phyloP scores from a whole-genome alignment of 1,140 invertebrate species.

The Dreissena rostriformis region DNA sequence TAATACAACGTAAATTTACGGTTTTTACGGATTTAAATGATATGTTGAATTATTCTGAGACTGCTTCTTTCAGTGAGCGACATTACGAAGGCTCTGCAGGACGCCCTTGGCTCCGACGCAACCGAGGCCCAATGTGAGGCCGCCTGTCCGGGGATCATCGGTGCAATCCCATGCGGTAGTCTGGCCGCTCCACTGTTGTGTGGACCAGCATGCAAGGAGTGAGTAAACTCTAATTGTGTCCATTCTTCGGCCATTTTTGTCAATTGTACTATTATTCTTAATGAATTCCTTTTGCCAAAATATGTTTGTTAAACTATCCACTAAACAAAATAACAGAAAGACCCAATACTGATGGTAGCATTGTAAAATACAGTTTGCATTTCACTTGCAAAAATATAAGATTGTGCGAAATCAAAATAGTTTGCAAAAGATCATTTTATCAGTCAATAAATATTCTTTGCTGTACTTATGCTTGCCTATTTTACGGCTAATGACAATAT shows the following conservation, averaged over 20 bases:
- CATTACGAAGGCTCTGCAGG: neutral
- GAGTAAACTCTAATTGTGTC: neutral
- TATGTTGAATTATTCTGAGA: neutral
- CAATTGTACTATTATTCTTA: neutral
- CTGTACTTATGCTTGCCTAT: too few species aligned
- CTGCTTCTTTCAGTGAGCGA: too few species aligned
- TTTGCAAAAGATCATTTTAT: too few species aligned
- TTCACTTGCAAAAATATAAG: too few species aligned
- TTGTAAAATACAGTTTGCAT: too few species aligned
- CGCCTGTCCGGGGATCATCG: neutral
- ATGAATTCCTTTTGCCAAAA: neutral
- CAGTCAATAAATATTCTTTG: too few species aligned
- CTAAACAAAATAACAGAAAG: too few species aligned
- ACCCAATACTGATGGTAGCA: too few species aligned
- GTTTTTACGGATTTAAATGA: neutral
- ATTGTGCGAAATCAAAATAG: too few species aligned
- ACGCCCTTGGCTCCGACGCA: neutral
- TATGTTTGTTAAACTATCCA: neutral
- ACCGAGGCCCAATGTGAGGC: conserved; percentile 1
- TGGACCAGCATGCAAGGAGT: conserved; percentile 14
- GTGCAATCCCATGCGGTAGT: neutral
- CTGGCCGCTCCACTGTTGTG: neutral
- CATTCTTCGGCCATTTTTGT: too few species aligned
- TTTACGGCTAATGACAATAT: too few species aligned
- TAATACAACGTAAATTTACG: too few species aligned